Conservation (phyloP, 1,140 invertebrate species). For the Triops longicaudatus region DNA sequence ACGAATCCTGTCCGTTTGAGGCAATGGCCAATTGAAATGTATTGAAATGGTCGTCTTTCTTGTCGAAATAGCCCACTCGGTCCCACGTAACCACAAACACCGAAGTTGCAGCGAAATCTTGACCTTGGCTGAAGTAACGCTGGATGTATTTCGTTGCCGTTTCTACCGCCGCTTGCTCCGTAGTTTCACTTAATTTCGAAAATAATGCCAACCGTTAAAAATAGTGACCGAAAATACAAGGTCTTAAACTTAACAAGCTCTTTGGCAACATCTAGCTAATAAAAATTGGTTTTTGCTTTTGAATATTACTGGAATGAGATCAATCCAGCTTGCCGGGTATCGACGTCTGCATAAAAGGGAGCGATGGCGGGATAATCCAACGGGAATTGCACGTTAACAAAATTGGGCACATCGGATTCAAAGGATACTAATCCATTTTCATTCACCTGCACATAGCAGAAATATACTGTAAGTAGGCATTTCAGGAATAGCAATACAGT, state of each 20-base stretch:
- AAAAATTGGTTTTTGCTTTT: no score
- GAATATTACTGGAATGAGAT: conserved; percentile 59
- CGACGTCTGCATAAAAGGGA: conserved; percentile 83
- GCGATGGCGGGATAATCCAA: conserved; percentile 82
- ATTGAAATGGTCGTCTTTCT: conserved; percentile 54
- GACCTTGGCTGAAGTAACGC: conserved; percentile 56
- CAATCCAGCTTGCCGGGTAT: conserved; percentile 60
- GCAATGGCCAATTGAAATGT: conserved; percentile 76
- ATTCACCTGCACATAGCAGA: conserved; percentile 62
- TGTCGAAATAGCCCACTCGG: conserved; percentile 56
- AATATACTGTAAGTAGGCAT: background rate
- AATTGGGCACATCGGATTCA: conserved; percentile 68
- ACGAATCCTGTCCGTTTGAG: conserved; percentile 71
- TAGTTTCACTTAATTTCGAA: conserved; percentile 58
- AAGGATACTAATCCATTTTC: conserved; percentile 87
- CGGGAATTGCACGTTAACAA: conserved; percentile 80
- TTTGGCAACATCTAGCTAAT: no score
- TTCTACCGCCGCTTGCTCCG: conserved; percentile 51
- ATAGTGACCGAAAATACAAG: no score
- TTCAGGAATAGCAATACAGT: background rate
- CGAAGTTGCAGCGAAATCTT: conserved; percentile 55
- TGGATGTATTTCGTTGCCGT: conserved; percentile 58
- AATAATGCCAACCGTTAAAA: no score
- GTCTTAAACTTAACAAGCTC: no score
- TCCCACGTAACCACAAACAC: conserved; percentile 68